Evolutionary conservation across 2,888 invertebrate genomes (phyloP), one percentile per base, ranked within the genome.

Genomic region (Eristalis pertinax): DNA sequence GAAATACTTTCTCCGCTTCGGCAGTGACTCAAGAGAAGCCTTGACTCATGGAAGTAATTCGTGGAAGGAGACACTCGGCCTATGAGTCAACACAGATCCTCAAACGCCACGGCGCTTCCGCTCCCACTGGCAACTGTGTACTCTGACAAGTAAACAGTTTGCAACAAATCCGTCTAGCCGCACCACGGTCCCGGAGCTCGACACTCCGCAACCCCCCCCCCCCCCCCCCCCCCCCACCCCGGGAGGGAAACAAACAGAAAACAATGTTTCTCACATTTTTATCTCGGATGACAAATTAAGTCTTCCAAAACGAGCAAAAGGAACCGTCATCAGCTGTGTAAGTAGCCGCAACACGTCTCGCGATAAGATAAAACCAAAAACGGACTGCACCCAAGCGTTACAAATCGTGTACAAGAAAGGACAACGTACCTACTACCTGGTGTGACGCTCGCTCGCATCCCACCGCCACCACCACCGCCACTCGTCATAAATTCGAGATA

Each of bases 281-380:
- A 79, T 78, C 82, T 74, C 74, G 82, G 78, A 86, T 86, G 74
- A 86, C 82, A 86, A 86, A 86, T 82, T 86, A 78, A 82, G 74
- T 86, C 86, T 70, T 86, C 78, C 75, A 78, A 32, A 86, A 82
- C 70, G 86, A 24, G 69, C 63, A 62, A 74, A 69, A 38, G 41
- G 60, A 86, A 86, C 86, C 86, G 74, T 79, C 82, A 86, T 86
- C 86, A 86, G 78, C 78, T 29, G 78, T 78, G 82, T 80, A 84
- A 84, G 84, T 87, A 84, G 87, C 87, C 87, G 84, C 84, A 84
- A 87, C 84, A 87, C 83, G 84, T 83, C 26, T 69, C 84, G 11
- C 62, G 87, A 87, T 87, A 87, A 87, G 87, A 87, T 87, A 87
- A 86, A 69, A 32, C 32, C 69, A 32, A 26, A 35, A 35, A 73